phyloP scores from a whole-genome alignment of 2,113 vertebrate genomes.

The Seriola dumerili region DNA sequence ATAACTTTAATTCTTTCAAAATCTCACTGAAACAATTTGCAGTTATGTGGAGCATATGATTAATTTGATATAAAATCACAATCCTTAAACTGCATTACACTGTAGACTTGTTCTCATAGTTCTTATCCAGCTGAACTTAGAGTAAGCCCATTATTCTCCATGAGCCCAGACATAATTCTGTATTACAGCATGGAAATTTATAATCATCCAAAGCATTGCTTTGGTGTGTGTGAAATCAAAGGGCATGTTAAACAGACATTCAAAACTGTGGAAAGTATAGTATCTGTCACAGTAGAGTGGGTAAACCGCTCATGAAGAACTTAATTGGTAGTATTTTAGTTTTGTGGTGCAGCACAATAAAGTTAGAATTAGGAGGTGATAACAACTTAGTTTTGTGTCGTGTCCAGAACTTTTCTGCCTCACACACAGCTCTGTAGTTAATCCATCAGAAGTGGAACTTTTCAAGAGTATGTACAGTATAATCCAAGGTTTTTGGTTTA shows the following conservation, averaged over 20 bases:
- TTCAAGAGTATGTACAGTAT: background rate
- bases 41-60: constrained; percentile 16
- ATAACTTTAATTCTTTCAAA: constrained; percentile 4
- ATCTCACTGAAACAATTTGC: background rate
- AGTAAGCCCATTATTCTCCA: constrained; percentile 69
- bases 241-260: constrained; percentile 48
- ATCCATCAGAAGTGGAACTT: background rate
- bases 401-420: constrained; percentile 11
- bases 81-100: constrained; percentile 54
- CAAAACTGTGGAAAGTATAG: constrained; percentile 39
- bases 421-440: background rate
- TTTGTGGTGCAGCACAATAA: constrained; percentile 20
- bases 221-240: constrained; percentile 60
- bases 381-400: constrained; percentile 11
- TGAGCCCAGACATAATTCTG: constrained; percentile 64
- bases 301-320: constrained; percentile 35
- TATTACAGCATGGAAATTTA: constrained; percentile 60
- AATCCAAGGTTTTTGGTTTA: constrained; percentile 3
- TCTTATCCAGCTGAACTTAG: constrained; percentile 59
- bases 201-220: constrained; percentile 68
- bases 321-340: constrained; percentile 34
- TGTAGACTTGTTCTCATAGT: constrained; percentile 63
- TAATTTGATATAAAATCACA: constrained; percentile 53
- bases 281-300: constrained; percentile 40
- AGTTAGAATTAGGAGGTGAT: constrained; percentile 32